These are phyloP conservation scores for Lamproptera curius DNA, from an alignment of 2,888 invertebrate genomes.

Conservation along the genomic window DNA sequence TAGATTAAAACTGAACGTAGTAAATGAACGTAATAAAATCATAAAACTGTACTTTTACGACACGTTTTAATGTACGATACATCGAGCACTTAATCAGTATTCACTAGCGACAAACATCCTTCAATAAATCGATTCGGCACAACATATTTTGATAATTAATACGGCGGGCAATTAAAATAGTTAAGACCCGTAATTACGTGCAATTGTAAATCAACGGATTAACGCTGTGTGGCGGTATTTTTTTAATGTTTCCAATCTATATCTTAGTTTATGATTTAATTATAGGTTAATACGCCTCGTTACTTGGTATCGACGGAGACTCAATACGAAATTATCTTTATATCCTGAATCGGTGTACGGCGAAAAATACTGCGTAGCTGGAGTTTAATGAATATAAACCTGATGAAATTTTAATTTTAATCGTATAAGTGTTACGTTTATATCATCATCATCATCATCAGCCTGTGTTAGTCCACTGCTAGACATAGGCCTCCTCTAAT, in stretches of 20 bases:
- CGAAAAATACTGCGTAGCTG: too few species aligned
- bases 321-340: constrained; percentile 47
- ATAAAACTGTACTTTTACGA: constrained; percentile 11
- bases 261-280: constrained; percentile 74
- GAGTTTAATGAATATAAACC: too few species aligned
- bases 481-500: too few species aligned
- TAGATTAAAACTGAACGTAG: too few species aligned
- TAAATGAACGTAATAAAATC: too few species aligned
- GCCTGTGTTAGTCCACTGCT: too few species aligned
- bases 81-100: constrained; percentile 30
- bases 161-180: constrained; percentile 63
- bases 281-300: constrained; percentile 54
- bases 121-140: constrained; percentile 45
- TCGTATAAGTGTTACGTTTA: too few species aligned
- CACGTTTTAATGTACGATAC: constrained; percentile 11
- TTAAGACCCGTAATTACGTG: constrained; percentile 59
- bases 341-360: constrained; percentile 36
- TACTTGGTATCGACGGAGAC: constrained; percentile 53
- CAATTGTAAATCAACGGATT: constrained; percentile 73
- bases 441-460: too few species aligned
- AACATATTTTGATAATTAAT: constrained; percentile 69
- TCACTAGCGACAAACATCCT: constrained; percentile 3
- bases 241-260: constrained; percentile 52
- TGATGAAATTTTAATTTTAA: too few species aligned
- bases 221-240: constrained; percentile 36